Evolutionary conservation across 2,797 vertebrate genomes (phyloP).

Genomic region (Nyctibius grandis): DNA sequence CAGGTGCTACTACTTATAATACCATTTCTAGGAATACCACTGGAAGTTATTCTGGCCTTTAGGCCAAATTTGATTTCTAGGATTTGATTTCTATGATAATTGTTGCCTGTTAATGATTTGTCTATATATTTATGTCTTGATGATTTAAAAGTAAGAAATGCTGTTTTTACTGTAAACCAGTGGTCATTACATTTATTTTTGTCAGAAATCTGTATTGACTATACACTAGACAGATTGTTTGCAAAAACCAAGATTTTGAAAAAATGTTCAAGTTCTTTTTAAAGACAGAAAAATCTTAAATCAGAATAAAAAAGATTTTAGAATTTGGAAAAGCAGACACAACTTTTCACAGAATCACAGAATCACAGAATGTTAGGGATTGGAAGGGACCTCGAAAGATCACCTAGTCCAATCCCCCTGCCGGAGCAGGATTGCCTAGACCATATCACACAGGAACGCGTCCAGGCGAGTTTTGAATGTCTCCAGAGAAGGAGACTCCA

Average conservation of each 20-base stretch:
- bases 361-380: too few species aligned
- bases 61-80: background rate
- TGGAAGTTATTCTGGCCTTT: background rate
- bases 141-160: background rate
- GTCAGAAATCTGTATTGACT: background rate
- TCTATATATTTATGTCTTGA: background rate
- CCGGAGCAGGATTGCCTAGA: too few species aligned
- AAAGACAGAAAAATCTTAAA: background rate
- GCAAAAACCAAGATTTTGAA: background rate
- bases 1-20: background rate
- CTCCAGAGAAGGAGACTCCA: too few species aligned
- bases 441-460: too few species aligned
- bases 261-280: background rate
- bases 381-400: too few species aligned
- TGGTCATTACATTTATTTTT: background rate
- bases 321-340: background rate
- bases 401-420: too few species aligned
- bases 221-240: background rate
- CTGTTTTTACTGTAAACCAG: background rate
- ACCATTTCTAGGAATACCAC: background rate
- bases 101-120: background rate
- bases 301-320: background rate
- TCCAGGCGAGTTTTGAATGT: too few species aligned
- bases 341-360: too few species aligned
- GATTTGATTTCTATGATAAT: background rate